Base-by-base conservation (phyloP, 2,113 vertebrate species). In the Rutilus rutilus region DNA sequence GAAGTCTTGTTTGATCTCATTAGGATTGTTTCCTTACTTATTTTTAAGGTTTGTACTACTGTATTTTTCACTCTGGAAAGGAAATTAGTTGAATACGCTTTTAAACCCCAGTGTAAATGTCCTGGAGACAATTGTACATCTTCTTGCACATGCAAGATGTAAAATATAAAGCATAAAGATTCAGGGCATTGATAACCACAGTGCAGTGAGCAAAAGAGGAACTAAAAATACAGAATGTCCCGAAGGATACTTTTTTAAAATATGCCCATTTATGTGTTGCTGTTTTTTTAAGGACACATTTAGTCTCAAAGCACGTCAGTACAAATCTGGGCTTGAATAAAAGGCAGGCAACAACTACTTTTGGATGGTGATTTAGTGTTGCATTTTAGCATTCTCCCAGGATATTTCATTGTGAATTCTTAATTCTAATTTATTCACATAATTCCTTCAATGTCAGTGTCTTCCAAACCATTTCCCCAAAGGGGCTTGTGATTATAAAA, bases 91-190 rank as follows among this genome's bases (percentile, higher is more conserved):
- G 45, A 82, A 82, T 50, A 27, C 2, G 62, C 15, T 50, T 27
- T 65, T 67, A 30, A 45, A 82, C 71, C 64, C 8, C 12, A 71
- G 0, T 86, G 65, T 36, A 82, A 60, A 52, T 45, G 57, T 62
- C 33, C 50, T 50, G 5, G n/a, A 85, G 73, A 67, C 83, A 73
- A 82, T 36, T 76, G 77, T 23, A 57, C 14, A 23, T 36, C 25
- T 50, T 67, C 21, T 64, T 62, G 69, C 57, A 14, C 2, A 23
- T 64, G 27, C 59, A 60, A 42, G 25, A 52, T 33, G 30, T 36
- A 59, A 83, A 83, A 54, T 83, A 57, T 19, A 83, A 83, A 83
- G 65, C 30, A 73, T 57, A 42, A 73, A 33, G 82, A 83, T 74
- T 73, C 82, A 73, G 82, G 30, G 50, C 67, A 83, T 71, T 71